Conservation (phyloP, 92 coral and sea anemone species). For the Micromussa lordhowensis region DNA sequence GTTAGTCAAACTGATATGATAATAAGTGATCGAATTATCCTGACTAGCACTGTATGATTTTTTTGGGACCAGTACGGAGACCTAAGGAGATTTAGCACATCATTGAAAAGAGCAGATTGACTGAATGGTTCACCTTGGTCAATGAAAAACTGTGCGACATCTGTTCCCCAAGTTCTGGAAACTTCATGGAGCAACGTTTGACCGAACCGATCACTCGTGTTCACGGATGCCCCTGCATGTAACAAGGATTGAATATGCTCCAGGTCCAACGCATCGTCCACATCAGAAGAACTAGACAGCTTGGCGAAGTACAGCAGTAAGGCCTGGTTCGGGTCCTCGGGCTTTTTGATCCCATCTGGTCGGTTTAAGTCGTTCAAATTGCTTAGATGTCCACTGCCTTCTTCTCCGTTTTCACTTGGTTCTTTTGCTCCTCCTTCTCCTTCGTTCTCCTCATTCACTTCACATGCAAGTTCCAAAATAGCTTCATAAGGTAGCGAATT, state of each 20-base stretch:
- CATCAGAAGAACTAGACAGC: conserved; percentile 61
- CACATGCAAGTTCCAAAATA: conserved; percentile 29
- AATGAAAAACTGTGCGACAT: conserved; percentile 66
- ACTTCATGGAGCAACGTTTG: conserved; percentile 77
- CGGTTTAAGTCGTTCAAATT: background rate
- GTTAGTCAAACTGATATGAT: background rate
- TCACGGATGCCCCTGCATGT: conserved; percentile 64
- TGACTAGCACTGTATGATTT: background rate
- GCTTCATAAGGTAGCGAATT: conserved; percentile 1
- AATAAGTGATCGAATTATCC: background rate
- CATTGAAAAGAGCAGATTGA: background rate
- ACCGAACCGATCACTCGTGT: conserved; percentile 62
- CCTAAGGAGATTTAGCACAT: background rate
- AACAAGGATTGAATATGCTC: conserved; percentile 62
- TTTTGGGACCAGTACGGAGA: background rate
- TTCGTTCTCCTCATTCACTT: background rate
- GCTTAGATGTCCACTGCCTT: background rate
- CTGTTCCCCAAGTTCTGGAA: conserved; percentile 71
- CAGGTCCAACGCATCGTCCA: conserved; percentile 63
- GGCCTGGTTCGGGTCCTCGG: conserved; percentile 57
- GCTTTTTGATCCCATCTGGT: conserved; percentile 17
- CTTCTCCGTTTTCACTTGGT: background rate
- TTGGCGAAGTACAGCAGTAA: conserved; percentile 67
- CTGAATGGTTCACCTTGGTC: conserved; percentile 49
- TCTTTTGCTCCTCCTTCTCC: background rate